Conservation (phyloP, 2,888 invertebrate species). For the Blastobasis adustella region DNA sequence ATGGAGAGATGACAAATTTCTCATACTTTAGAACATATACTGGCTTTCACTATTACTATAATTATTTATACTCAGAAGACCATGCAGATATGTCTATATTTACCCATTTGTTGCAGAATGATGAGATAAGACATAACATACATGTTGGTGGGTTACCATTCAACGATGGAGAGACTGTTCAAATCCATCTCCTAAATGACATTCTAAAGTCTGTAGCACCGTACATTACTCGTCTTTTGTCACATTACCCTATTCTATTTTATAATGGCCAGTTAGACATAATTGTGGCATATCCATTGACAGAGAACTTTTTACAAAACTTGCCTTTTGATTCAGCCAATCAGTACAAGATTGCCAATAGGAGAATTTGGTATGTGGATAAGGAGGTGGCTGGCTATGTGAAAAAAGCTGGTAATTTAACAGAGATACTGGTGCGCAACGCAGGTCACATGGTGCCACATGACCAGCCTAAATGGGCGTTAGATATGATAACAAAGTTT, state of each 20-base stretch:
- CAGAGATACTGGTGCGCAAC: slow-evolving; percentile 82
- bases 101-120: slow-evolving; percentile 39
- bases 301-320: slow-evolving; percentile 78
- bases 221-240: slow-evolving; percentile 53
- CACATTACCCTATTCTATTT: slow-evolving; percentile 70
- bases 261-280: slow-evolving; percentile 82
- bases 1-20: slow-evolving; percentile 40
- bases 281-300: slow-evolving; percentile 75
- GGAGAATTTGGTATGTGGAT: slow-evolving; percentile 79
- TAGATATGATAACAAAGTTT: slow-evolving; percentile 73
- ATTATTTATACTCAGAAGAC: slow-evolving; percentile 73
- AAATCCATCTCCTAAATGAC: slow-evolving; percentile 67
- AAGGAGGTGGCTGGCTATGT: slow-evolving; percentile 82
- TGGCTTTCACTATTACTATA: slow-evolving; percentile 85
- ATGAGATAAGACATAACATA: slow-evolving; percentile 63
- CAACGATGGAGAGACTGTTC: slow-evolving; percentile 59
- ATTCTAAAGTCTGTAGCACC: slow-evolving; percentile 74
- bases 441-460: slow-evolving; percentile 84
- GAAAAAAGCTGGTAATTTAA: slow-evolving; percentile 80
- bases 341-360: slow-evolving; percentile 76
- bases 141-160: slow-evolving; percentile 78
- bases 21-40: slow-evolving; percentile 78
- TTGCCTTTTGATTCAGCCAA: slow-evolving; percentile 78
- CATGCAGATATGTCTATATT: slow-evolving; percentile 50
- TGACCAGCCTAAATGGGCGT: slow-evolving; percentile 75